A percentile compares a stretch with the other conserved stretches of the same genome.
Evolutionary conservation across 2,888 invertebrate species (phyloP).

Genomic region (Synanthedon myopaeformis): DNA sequence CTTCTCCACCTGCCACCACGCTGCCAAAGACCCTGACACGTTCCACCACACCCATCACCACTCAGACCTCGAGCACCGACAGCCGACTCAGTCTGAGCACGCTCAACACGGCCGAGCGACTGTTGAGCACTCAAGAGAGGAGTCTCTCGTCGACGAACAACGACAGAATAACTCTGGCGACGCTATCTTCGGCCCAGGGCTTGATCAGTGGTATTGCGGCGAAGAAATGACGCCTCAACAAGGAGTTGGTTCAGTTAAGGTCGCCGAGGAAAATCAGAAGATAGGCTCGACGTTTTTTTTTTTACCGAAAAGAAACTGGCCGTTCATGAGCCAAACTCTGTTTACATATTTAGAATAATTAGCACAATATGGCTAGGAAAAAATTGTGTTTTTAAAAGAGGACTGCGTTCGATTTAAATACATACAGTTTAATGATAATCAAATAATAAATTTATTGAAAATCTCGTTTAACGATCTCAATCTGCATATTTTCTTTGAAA

Average conservation of each 20-base stretch:
- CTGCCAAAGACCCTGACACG: constrained; percentile 39
- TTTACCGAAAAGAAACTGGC: not conserved
- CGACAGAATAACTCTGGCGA: constrained; percentile 48
- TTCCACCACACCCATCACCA: constrained; percentile 37
- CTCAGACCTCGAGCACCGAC: constrained; percentile 21
- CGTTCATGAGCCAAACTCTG: not conserved
- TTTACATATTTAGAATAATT: too few relatives aligned
- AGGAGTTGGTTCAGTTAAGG: constrained; percentile 29
- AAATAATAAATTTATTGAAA: too few relatives aligned
- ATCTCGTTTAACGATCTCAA: too few relatives aligned
- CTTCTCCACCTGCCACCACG: constrained; percentile 48
- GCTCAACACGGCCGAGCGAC: constrained; percentile 37
- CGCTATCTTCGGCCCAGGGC: constrained; percentile 49
- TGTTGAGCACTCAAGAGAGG: constrained; percentile 28
- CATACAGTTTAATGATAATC: too few relatives aligned
- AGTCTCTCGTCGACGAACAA: constrained; percentile 20
- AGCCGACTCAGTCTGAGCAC: constrained; percentile 35
- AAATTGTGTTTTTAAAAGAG: too few relatives aligned
- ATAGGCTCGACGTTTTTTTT: constrained; percentile 13
- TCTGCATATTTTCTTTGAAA: too few relatives aligned
- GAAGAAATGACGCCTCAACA: constrained; percentile 65
- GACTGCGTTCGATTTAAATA: too few relatives aligned
- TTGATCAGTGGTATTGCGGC: constrained; percentile 45
- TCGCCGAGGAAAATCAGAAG: constrained; percentile 45
- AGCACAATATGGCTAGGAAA: too few relatives aligned